Conservation (phyloP, 2,113 vertebrate species). For the Aegotheles bennettii region DNA sequence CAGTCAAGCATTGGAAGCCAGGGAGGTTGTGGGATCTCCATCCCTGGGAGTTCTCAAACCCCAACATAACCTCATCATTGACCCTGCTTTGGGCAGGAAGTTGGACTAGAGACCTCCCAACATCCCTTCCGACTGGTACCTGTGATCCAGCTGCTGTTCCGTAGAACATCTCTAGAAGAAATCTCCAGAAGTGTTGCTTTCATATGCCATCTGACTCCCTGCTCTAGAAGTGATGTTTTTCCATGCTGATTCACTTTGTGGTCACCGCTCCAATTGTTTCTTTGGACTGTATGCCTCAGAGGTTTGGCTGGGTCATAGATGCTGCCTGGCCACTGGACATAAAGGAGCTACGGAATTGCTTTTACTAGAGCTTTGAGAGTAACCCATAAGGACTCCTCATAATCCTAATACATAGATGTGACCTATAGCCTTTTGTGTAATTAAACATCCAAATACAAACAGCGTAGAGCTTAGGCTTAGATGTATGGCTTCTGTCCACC, state of each 20-base stretch:
- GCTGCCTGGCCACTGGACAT: neutral
- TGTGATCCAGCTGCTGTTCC: neutral
- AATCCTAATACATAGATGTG: neutral
- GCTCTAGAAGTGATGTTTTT: neutral
- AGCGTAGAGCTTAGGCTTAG: neutral
- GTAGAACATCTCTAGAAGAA: neutral
- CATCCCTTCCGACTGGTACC: neutral
- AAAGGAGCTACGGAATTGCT: neutral
- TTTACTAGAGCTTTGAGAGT: neutral
- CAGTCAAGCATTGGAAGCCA: neutral
- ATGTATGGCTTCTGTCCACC: neutral
- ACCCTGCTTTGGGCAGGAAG: no score
- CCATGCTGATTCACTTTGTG: neutral
- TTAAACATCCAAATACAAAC: neutral
- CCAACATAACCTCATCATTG: neutral
- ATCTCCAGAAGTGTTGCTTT: neutral
- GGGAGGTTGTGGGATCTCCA: neutral
- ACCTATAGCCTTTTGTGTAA: neutral
- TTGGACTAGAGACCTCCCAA: neutral
- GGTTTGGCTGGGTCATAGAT: neutral
- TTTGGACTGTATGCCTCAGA: neutral
- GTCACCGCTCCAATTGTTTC: neutral
- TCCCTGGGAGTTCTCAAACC: neutral
- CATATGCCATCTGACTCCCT: neutral
- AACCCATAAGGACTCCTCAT: neutral